Percentiles rank a stretch among this genome's conserved stretches.
Conservation (phyloP, 2,797 vertebrate genomes). For the Fistularia tabacaria region DNA sequence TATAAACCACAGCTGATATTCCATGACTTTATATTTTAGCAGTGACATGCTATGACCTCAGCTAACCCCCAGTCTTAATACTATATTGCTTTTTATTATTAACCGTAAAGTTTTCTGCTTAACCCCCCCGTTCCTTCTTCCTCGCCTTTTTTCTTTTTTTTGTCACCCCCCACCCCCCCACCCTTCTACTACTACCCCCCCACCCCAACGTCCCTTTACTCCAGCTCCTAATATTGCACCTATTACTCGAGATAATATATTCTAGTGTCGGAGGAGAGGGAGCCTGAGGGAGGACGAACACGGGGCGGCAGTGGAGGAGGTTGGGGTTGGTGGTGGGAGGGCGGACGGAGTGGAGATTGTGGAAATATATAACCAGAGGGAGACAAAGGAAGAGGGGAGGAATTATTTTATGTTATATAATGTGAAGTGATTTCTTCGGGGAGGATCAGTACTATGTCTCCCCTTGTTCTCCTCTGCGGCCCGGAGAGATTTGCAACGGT, state of each 20-base stretch:
- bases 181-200: too few species aligned
- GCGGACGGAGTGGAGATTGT: conserved; percentile 47
- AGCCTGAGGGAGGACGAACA: conserved; percentile 54
- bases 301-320: conserved; percentile 33
- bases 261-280: conserved; percentile 48
- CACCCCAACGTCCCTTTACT: conserved; percentile 6
- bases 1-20: conserved; percentile 65
- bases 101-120: conserved; percentile 46
- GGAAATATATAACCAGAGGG: conserved; percentile 55
- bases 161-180: not conserved
- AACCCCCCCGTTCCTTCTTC: conserved; percentile 9
- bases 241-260: conserved; percentile 65
- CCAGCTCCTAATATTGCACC: conserved; percentile 58
- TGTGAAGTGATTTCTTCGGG: conserved; percentile 47
- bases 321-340: conserved; percentile 30
- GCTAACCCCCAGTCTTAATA: conserved; percentile 69
- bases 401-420: conserved; percentile 66
- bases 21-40: conserved; percentile 68
- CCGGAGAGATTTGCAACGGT: conserved; percentile 8
- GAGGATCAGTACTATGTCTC: conserved; percentile 51
- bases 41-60: conserved; percentile 56
- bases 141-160: conserved; percentile 9
- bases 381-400: conserved; percentile 47
- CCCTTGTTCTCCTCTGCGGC: too few species aligned
- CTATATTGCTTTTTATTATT: conserved; percentile 69